Evolutionary conservation across 2,888 invertebrate species (phyloP).

Genomic region (Flexamia atlantica): DNA sequence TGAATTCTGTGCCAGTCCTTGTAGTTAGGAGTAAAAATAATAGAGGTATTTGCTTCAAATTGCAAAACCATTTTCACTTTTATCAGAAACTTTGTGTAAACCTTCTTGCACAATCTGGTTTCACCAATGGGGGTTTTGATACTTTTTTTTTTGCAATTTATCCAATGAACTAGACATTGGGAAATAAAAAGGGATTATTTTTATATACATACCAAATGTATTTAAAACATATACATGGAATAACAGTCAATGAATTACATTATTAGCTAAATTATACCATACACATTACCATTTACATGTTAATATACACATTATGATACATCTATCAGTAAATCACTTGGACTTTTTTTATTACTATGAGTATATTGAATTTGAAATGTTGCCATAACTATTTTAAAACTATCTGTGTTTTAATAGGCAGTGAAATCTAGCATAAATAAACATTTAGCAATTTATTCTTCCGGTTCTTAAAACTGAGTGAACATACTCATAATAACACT

Average conservation of each 20-base stretch:
- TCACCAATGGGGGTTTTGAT: too few species aligned
- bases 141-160: too few species aligned
- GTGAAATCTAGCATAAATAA: neutral
- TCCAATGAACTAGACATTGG: too few species aligned
- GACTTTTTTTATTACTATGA: neutral
- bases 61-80: too few species aligned
- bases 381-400: neutral
- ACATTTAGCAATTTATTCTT: neutral
- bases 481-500: too few species aligned
- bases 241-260: slow-evolving; percentile 52
- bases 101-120: too few species aligned
- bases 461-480: too few species aligned
- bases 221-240: slow-evolving; percentile 52
- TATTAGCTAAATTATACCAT: slow-evolving; percentile 47
- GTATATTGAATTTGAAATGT: slow-evolving; percentile 2
- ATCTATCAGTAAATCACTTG: slow-evolving; percentile 3
- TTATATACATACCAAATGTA: slow-evolving; percentile 44
- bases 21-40: too few species aligned
- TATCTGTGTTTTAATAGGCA: neutral
- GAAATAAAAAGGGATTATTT: too few species aligned
- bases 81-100: too few species aligned
- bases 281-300: slow-evolving; percentile 54
- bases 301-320: slow-evolving; percentile 31
- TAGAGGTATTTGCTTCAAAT: too few species aligned
- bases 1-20: too few species aligned